These are phyloP conservation scores for Poecilia picta DNA, from an alignment of 2,797 vertebrate species.

Conservation along the genomic window DNA sequence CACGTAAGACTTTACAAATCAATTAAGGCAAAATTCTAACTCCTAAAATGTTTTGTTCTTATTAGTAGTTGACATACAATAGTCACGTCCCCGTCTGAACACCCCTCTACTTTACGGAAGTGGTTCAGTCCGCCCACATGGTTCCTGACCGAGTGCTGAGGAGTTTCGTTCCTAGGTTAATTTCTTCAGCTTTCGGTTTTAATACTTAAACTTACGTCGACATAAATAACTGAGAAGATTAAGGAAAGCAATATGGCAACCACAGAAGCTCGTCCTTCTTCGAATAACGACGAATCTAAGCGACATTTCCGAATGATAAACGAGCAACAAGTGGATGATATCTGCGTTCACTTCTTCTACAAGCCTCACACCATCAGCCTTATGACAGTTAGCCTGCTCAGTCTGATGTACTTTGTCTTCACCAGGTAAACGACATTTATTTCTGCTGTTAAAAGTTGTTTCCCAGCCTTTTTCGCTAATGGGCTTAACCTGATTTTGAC, in stretches of 20 bases:
- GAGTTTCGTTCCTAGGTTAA: neutral
- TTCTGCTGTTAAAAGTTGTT: neutral
- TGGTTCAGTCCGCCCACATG: slow-evolving; percentile 25
- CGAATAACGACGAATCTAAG: slow-evolving; percentile 86
- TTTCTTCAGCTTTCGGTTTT: neutral
- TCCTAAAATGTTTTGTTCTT: neutral
- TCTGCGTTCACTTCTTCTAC: slow-evolving; percentile 94
- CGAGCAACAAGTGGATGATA: slow-evolving; percentile 98
- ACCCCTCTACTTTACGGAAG: neutral
- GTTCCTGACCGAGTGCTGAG: neutral
- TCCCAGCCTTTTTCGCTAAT: slow-evolving; percentile 10
- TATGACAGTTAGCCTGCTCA: slow-evolving; percentile 87
- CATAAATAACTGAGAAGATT: neutral
- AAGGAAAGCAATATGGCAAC: slow-evolving; percentile 43
- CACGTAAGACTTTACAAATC: neutral
- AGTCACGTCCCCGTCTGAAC: neutral
- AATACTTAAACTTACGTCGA: accelerated
- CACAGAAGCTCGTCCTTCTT: slow-evolving; percentile 69
- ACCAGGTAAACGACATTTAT: slow-evolving; percentile 81
- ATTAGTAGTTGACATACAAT: neutral
- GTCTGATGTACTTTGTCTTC: slow-evolving; percentile 95
- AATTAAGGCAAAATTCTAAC: neutral
- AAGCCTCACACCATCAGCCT: slow-evolving; percentile 94
- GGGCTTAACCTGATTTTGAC: slow-evolving; percentile 56
- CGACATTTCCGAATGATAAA: slow-evolving; percentile 96